Conservation (phyloP, 2,888 invertebrate genomes). For the Leptogaster cylindrica region DNA sequence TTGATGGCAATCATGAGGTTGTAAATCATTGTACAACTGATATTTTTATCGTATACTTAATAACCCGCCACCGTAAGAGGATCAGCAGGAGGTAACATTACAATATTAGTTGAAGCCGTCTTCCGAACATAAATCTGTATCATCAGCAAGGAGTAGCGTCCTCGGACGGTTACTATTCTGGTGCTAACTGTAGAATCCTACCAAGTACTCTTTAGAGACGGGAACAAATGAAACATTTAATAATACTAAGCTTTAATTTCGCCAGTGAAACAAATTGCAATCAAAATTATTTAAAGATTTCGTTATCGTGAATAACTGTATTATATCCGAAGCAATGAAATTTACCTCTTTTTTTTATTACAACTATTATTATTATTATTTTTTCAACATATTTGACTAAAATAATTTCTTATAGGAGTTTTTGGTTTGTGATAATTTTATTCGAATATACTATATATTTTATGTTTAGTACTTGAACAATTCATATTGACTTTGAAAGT, state of each 20-base stretch:
- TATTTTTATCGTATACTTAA: slow-evolving; percentile 18
- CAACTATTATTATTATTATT: slow-evolving; percentile 1
- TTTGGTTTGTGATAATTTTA: slow-evolving; percentile 39
- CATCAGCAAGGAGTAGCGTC: slow-evolving; percentile 2
- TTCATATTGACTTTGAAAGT: slow-evolving; percentile 19
- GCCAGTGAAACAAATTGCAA: slow-evolving; percentile 17
- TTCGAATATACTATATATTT: slow-evolving; percentile 15
- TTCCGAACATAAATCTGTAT: not conserved
- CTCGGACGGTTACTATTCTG: not conserved
- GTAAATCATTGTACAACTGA: slow-evolving; percentile 5
- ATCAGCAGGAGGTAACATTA: not conserved
- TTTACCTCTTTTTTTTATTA: not conserved
- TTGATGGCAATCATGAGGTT: not conserved
- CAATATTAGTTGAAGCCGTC: not conserved
- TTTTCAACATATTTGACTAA: not conserved
- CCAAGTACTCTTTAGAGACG: not conserved
- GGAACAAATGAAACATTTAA: too few relatives aligned
- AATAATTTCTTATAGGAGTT: slow-evolving; percentile 10
- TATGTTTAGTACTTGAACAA: slow-evolving; percentile 1
- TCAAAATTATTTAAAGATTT: not conserved
- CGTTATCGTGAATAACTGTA: not conserved
- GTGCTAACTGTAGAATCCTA: slow-evolving; percentile 6
- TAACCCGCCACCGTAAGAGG: not conserved
- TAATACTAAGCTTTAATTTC: slow-evolving; percentile 17
- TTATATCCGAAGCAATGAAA: not conserved